Base-by-base conservation (phyloP, 1,140 invertebrate species). In the Stegodyphus mimosarum region DNA sequence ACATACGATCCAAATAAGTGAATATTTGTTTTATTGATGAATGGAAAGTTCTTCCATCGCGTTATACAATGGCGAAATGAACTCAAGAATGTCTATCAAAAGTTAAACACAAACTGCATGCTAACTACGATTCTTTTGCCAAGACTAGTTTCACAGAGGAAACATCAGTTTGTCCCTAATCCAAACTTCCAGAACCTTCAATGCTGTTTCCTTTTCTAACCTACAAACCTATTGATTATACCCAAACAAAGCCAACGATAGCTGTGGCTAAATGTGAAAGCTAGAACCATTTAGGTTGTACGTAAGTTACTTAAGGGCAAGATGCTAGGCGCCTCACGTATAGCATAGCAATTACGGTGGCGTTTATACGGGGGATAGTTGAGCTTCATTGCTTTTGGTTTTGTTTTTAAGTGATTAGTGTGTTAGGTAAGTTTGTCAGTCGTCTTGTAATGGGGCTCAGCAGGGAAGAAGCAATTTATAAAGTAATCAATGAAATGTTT, bases 381-480 rank as follows among this genome's bases (percentile, higher is more conserved):
- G 81, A 84, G 81, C 81, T 70, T 55, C 81, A 53, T 50, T 55
- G 64, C 64, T 84, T 84, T 67, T 76, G 81, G 72, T 84, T 84
- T 84, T 84, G 72, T 84, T 84, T 84, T 84, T 84, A 84, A 84
- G 81, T 84, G 81, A 84, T 84, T 84, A 84, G 81, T 84, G 81
- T 66, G 81, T 84, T 84, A 84, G 72, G 81, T 84, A 84, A 84
- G 81, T 84, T 84, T 84, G 81, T 84, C 81, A 84, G 81, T 84
- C 81, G 72, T 84, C 81, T 75, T 84, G 73, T 84, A 76, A 84
- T 84, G 81, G 33, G 81, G 81, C 73, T 84, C 81, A 76, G 81
- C 63, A 84, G 81, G 51, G 72, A 83, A 84, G 81, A 84, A 84
- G 81, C 73, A 84, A 84, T 84, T 84, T 84, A 84, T 84, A 75